Conservation (phyloP, 2,113 vertebrate species). For the Mirza zaza region DNA sequence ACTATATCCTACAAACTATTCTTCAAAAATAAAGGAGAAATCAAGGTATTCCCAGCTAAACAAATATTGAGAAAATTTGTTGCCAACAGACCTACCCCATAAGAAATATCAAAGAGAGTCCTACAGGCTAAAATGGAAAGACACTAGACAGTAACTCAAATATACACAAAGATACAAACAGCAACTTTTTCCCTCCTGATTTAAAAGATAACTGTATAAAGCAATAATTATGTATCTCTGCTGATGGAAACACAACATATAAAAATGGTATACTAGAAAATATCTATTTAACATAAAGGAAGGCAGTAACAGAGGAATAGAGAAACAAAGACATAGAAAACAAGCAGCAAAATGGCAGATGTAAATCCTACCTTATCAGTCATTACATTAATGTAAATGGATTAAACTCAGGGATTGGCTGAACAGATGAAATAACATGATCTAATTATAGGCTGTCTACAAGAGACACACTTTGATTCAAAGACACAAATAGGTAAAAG, state of each 20-base stretch:
- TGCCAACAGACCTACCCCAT: background rate
- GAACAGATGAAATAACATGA: too few relatives aligned
- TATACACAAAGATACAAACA: background rate
- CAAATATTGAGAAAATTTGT: background rate
- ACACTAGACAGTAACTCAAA: background rate
- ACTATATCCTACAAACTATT: background rate
- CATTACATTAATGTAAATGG: background rate
- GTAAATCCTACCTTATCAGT: background rate
- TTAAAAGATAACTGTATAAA: background rate
- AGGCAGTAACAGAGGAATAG: background rate
- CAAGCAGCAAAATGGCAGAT: background rate
- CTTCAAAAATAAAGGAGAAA: background rate
- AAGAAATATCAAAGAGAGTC: background rate
- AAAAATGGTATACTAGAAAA: background rate
- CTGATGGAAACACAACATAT: background rate
- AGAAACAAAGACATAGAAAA: background rate
- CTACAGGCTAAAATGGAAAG: background rate
- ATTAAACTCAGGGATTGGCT: too few relatives aligned
- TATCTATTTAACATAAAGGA: background rate
- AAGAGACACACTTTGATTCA: too few relatives aligned
- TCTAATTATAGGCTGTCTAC: too few relatives aligned
- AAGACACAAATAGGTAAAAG: too few relatives aligned
- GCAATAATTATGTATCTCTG: background rate
- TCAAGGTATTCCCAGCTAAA: background rate
- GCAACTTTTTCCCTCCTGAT: background rate